A percentile compares a stretch with the other conserved stretches of the same genome.
Evolutionary conservation across 2,888 invertebrate species (phyloP).

Genomic region (Corbicula japonica): DNA sequence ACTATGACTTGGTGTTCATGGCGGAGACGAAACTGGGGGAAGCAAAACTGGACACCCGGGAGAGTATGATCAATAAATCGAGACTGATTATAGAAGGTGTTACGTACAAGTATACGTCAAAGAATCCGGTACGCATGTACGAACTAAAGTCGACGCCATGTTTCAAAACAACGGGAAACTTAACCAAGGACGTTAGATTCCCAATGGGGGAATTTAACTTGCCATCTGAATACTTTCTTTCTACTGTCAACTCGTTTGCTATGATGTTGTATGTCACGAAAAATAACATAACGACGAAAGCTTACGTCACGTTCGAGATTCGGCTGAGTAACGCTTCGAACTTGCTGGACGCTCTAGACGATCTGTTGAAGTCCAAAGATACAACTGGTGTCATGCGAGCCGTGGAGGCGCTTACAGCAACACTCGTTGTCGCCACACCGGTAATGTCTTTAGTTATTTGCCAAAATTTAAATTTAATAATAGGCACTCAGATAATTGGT

Average conservation of each 20-base stretch:
- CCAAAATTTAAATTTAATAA: too few relatives aligned
- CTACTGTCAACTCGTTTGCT: conserved; percentile 73
- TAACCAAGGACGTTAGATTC: conserved; percentile 66
- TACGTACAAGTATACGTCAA: conserved; percentile 70
- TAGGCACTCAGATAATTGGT: too few relatives aligned
- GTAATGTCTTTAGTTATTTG: too few relatives aligned
- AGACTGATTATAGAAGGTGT: conserved; percentile 68
- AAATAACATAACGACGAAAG: conserved; percentile 63
- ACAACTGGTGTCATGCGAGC: conserved; percentile 68
- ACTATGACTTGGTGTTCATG: conserved; percentile 79
- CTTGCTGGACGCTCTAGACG: conserved; percentile 63
- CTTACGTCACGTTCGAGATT: conserved; percentile 64
- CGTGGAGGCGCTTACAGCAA: conserved; percentile 58
- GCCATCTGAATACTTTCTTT: conserved; percentile 73
- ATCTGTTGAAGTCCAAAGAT: conserved; percentile 65
- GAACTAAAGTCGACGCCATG: conserved; percentile 74
- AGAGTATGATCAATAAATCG: conserved; percentile 60
- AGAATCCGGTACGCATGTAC: conserved; percentile 74
- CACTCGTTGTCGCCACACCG: conserved; percentile 44
- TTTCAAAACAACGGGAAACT: conserved; percentile 63
- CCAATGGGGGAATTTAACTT: conserved; percentile 76
- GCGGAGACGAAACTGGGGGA: conserved; percentile 65
- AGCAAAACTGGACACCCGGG: conserved; percentile 41
- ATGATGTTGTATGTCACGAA: conserved; percentile 79
- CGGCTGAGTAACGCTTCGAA: conserved; percentile 67